These are phyloP conservation scores for Chorisops tibialis DNA, from an alignment of 2,888 invertebrate species.

Conservation along the genomic window DNA sequence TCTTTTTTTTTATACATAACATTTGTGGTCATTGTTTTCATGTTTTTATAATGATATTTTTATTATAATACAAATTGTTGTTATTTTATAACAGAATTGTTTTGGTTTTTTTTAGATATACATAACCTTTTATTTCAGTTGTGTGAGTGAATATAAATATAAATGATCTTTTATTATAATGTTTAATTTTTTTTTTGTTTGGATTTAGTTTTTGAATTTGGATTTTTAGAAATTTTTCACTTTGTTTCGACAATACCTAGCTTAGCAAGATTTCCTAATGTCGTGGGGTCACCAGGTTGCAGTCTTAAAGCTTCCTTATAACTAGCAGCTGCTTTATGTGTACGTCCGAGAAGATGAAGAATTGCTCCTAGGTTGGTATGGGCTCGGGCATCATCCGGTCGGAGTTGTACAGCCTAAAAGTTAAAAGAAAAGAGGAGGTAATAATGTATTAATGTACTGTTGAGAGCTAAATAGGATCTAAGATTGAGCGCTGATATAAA, in stretches of 20 bases:
- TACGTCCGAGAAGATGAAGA: slow-evolving; percentile 87
- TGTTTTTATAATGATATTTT: background rate
- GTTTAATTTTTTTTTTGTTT: background rate
- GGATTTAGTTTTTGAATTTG: background rate
- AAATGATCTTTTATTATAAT: slow-evolving; percentile 10
- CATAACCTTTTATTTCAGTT: slow-evolving; percentile 5
- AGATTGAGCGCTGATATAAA: no score
- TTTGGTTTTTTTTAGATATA: slow-evolving; percentile 4
- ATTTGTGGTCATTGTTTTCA: slow-evolving; percentile 4
- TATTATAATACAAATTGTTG: slow-evolving; percentile 2
- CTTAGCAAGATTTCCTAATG: slow-evolving; percentile 84
- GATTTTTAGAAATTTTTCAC: slow-evolving; percentile 27
- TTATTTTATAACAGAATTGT: background rate
- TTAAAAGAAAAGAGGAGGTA: background rate
- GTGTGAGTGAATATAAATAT: slow-evolving; percentile 15
- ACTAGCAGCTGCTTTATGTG: slow-evolving; percentile 79
- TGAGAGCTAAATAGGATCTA: no score
- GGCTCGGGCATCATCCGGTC: slow-evolving; percentile 76
- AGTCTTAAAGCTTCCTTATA: slow-evolving; percentile 82
- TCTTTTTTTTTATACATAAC: slow-evolving; percentile 5
- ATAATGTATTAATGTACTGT: no score
- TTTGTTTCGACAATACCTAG: slow-evolving; percentile 51
- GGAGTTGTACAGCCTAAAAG: slow-evolving; percentile 51
- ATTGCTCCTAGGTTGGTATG: slow-evolving; percentile 95
- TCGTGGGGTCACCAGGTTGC: slow-evolving; percentile 84